Conservation (phyloP, 2,113 vertebrate species). For the Butorides virescens region DNA sequence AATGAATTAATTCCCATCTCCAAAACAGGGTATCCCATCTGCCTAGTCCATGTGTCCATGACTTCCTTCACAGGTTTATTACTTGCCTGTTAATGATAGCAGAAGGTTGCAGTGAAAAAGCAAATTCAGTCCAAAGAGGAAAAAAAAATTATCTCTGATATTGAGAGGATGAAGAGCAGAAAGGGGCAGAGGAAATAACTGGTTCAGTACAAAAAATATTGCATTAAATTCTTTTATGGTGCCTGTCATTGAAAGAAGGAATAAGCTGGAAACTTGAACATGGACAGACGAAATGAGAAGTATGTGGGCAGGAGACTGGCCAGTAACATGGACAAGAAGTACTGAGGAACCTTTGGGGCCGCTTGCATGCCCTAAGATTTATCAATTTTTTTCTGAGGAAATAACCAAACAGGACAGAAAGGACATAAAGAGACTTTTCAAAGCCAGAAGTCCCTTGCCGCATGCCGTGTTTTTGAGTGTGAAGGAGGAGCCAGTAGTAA, state of each 20-base stretch:
- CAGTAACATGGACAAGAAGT: background rate
- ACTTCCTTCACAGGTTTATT: slow-evolving; percentile 79
- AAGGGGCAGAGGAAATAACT: background rate
- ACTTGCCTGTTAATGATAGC: slow-evolving; percentile 78
- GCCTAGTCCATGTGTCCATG: slow-evolving; percentile 96
- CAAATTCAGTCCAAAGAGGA: background rate
- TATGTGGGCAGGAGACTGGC: background rate
- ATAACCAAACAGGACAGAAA: background rate
- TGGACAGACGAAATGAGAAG: background rate
- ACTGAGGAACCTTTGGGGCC: background rate
- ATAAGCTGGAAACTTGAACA: background rate
- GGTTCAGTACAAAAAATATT: background rate
- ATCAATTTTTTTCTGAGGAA: background rate
- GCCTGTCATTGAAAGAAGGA: background rate
- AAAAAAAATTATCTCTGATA: background rate
- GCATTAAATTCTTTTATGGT: background rate
- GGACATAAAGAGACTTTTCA: background rate
- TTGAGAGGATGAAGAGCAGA: background rate
- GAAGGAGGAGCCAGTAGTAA: background rate
- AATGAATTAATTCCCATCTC: slow-evolving; percentile 29
- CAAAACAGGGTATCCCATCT: slow-evolving; percentile 95
- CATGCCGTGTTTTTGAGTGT: background rate
- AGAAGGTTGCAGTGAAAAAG: background rate
- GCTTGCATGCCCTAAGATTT: background rate
- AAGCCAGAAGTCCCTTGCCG: background rate